A percentile compares a stretch with the other conserved stretches of the same genome.
Evolutionary conservation across 2,113 vertebrate species (phyloP).

Genomic region (Cryptomyrus ogoouensis): DNA sequence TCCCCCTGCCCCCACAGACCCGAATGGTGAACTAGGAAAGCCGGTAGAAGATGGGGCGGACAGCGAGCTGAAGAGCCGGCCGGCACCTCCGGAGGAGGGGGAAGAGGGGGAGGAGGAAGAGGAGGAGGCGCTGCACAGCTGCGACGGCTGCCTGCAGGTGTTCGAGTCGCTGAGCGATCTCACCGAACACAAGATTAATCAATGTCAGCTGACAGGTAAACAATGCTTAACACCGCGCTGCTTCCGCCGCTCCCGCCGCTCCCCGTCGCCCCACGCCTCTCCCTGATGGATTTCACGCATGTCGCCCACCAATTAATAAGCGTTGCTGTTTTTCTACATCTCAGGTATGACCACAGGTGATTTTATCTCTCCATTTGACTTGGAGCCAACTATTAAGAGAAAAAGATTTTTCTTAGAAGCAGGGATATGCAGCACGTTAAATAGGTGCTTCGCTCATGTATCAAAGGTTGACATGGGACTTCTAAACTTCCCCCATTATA

Average conservation of each 20-base stretch:
- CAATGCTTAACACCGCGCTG: conserved; percentile 66
- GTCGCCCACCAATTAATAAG: conserved; percentile 10
- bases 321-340: neutral
- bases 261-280: neutral
- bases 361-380: neutral
- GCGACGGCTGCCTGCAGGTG: conserved; percentile 98
- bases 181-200: conserved; percentile 99
- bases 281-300: neutral
- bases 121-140: conserved; percentile 90
- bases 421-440: neutral
- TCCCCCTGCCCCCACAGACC: conserved; percentile 66
- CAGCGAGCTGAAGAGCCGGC: conserved; percentile 82
- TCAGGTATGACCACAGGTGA: neutral
- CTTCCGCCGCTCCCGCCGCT: neutral
- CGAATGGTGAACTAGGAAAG: conserved; percentile 89
- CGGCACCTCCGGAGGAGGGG: conserved; percentile 75
- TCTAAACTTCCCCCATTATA: neutral
- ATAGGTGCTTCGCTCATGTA: neutral
- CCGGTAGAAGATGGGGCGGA: conserved; percentile 83
- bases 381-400: neutral
- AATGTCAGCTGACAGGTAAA: conserved; percentile 99
- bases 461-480: neutral
- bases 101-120: conserved; percentile 70
- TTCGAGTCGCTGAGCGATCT: conserved; percentile 96
- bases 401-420: neutral